phyloP scores from a whole-genome alignment of 2,113 vertebrate genomes.

The Phocoena phocoena region DNA sequence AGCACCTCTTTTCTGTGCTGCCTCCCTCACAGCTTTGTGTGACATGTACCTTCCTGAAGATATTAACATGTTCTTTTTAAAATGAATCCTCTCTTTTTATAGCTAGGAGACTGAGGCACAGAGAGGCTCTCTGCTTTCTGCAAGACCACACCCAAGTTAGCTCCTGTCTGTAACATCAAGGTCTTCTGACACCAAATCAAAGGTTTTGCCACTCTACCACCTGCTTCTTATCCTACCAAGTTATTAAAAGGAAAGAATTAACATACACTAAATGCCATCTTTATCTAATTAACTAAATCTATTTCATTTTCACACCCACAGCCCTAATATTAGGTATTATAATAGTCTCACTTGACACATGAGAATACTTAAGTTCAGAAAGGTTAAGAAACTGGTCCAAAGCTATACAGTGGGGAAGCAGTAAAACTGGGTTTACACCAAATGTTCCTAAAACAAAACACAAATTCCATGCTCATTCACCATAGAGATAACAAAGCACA shows the following conservation, averaged over 20 bases:
- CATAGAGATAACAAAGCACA: not conserved
- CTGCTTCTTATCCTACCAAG: not conserved
- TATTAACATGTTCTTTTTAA: not conserved
- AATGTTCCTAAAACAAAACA: not conserved
- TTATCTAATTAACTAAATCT: not conserved
- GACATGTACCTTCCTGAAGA: not conserved
- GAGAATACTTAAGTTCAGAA: conserved; percentile 28
- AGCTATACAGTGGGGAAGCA: not conserved
- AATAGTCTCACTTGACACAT: not conserved
- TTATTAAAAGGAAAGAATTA: not conserved
- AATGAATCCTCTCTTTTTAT: not conserved
- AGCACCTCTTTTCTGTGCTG: not conserved
- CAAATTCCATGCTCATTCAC: not conserved
- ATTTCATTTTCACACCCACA: not conserved
- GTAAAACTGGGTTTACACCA: not conserved
- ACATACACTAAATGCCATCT: not conserved
- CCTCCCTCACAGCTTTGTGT: not conserved
- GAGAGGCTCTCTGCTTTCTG: not conserved
- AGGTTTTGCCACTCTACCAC: not conserved
- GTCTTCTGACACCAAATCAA: not conserved
- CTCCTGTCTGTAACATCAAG: not conserved
- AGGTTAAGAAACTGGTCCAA: not conserved
- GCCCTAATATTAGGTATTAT: not conserved
- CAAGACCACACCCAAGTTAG: not conserved
- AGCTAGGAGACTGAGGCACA: not conserved